Evolutionary conservation across 2,113 vertebrate species (phyloP).

Genomic region (Ancistrus triradiatus): DNA sequence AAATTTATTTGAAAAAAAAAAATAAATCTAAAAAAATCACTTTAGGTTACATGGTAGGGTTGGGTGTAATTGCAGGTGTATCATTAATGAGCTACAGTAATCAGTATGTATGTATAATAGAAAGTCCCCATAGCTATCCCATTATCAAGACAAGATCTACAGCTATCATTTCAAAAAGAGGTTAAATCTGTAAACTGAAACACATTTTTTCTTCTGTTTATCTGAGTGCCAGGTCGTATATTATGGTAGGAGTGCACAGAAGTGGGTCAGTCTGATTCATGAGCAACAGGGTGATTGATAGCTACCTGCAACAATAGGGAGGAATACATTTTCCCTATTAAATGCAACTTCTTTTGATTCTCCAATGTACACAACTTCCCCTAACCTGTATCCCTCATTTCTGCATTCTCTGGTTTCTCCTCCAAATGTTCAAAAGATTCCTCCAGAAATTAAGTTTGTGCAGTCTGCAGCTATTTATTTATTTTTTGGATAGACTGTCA

Average conservation of each 20-base stretch:
- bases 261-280: conserved; percentile 53
- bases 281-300: conserved; percentile 13
- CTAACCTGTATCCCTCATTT: conserved; percentile 8
- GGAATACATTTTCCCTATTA: conserved; percentile 31
- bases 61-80: too few species aligned
- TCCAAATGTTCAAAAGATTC: background rate
- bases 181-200: conserved; percentile 53
- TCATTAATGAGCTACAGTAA: too few species aligned
- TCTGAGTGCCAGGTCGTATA: conserved; percentile 5
- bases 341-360: conserved; percentile 30
- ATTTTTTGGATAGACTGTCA: too few species aligned
- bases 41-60: too few species aligned
- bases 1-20: too few species aligned
- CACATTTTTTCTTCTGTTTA: conserved; percentile 38
- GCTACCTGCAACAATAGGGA: conserved; percentile 35
- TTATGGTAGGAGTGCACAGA: conserved; percentile 18
- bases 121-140: too few species aligned
- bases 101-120: too few species aligned
- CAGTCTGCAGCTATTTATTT: too few species aligned
- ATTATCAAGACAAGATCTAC: too few species aligned
- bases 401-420: conserved; percentile 18
- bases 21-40: too few species aligned
- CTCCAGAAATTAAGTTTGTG: conserved; percentile 24
- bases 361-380: conserved; percentile 37
- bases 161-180: conserved; percentile 37